Percentiles rank a stretch among this genome's conserved stretches.
Conservation (phyloP, 2,888 invertebrate species). For the Pandemis corylana region DNA sequence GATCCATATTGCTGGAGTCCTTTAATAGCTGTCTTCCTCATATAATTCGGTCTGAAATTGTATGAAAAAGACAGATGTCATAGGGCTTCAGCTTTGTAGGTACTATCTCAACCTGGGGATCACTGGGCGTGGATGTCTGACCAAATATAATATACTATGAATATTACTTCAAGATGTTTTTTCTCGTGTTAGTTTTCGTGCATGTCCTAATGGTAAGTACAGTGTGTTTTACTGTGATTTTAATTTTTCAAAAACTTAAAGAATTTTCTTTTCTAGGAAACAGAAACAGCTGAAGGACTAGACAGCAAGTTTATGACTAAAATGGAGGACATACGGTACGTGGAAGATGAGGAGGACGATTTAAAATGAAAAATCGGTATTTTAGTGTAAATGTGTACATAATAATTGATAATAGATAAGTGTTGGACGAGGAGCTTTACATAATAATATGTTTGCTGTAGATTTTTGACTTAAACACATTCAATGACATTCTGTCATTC, state of each 20-base stretch:
- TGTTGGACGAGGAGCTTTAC: conserved; percentile 32
- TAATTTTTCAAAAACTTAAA: not conserved
- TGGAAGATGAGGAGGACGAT: conserved; percentile 78
- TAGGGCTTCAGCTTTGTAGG: too few species aligned
- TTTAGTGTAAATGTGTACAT: conserved; percentile 48
- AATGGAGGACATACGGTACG: conserved; percentile 76
- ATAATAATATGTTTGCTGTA: conserved; percentile 16
- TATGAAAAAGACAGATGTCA: too few species aligned
- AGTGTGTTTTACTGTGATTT: not conserved
- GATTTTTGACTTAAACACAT: conserved; percentile 7
- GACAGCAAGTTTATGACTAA: conserved; percentile 76
- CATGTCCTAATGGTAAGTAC: conserved; percentile 31
- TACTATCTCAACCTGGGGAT: too few species aligned
- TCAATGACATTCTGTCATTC: not conserved
- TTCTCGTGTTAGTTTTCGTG: conserved; percentile 1
- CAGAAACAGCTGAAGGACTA: conserved; percentile 58
- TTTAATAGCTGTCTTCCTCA: too few species aligned
- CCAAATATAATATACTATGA: not conserved
- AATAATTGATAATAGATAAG: conserved; percentile 44
- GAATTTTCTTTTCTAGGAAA: conserved; percentile 61
- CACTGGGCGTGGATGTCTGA: not conserved
- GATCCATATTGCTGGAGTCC: too few species aligned
- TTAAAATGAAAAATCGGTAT: conserved; percentile 61
- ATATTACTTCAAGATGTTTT: not conserved
- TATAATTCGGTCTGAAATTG: too few species aligned